Evolutionary conservation across 2,888 invertebrate genomes (phyloP), one percentile per base, ranked within the genome.

Genomic region (Osmoderma eremita): DNA sequence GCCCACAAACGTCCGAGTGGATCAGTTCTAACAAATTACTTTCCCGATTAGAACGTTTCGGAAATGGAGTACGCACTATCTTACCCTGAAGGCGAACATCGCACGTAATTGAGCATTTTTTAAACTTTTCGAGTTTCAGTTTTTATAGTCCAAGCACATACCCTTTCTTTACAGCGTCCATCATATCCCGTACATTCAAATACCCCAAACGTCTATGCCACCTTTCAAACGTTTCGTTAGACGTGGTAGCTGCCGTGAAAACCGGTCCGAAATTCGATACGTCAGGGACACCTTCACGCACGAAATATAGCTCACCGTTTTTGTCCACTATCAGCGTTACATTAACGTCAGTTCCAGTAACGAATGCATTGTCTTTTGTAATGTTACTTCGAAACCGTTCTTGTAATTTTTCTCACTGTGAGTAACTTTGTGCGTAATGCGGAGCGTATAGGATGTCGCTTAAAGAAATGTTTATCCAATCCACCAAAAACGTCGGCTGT

Each of bases 1-100:
- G 73, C 0, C 75, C 73, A 36, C 67, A 71, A 0, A 74, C 67
- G 45, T 72, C 73, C 1, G 71, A 64, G 42, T 75, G 74, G 2
- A 76, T 68, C 5, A 74, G 61, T 13, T 74, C 71, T 17, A 74
- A 45, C n/a, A 70, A 5, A 5, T 72, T 36, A n/a, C 56, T 22
- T 17, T 50, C 54, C 17, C 69, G 56, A 1, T 67, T 36, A 10
- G 66, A 68, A 12, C 15, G 17, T 71, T 68, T 13, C 3, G 24
- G 24, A 24, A 24, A 24, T 24, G 24, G 24, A 5, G 24, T 24
- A 3, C 24, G 3, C 3, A 5, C 5, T 5, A 5, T 24, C 24
- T 24, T 24, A 3, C 24, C 24, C 5, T 24, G 3, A 5, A 24
- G 3, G 24, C 24, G 5, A 5, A 24, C 24, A 4, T 4, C 5